Evolutionary conservation across 2,113 vertebrate species (phyloP).

Genomic region (Rhabdornis inornatus): DNA sequence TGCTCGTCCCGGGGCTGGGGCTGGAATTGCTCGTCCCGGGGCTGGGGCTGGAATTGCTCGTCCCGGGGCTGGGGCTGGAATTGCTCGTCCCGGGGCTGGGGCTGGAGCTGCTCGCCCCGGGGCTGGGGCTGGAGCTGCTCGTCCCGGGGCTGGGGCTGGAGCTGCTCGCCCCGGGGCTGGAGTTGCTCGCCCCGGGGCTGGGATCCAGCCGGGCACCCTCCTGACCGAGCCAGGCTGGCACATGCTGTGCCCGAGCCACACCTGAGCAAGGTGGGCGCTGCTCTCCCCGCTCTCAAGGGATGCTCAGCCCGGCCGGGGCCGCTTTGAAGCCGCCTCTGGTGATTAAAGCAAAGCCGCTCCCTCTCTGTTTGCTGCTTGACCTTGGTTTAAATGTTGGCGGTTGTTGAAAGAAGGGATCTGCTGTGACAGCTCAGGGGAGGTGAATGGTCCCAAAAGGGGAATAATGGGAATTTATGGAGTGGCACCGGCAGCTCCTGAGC

Average conservation of each 20-base stretch:
- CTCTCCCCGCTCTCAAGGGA: not conserved
- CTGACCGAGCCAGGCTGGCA: not conserved
- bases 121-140: no score
- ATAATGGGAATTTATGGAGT: not conserved
- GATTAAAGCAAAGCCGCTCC: not conserved
- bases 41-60: no score
- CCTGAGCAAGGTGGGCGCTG: constrained; percentile 25
- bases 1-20: no score
- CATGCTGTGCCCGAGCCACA: not conserved
- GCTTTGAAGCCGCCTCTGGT: not conserved
- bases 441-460: not conserved
- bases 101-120: no score
- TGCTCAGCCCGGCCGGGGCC: not conserved
- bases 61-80: no score
- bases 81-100: no score
- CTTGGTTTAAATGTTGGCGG: not conserved
- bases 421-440: not conserved
- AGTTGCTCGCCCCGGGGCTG: not conserved
- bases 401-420: not conserved
- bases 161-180: no score
- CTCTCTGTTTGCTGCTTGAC: not conserved
- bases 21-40: no score
- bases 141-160: no score
- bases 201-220: not conserved
- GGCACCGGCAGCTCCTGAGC: not conserved